phyloP scores from a whole-genome alignment of 2,797 vertebrate genomes.

The Momotus momota region DNA sequence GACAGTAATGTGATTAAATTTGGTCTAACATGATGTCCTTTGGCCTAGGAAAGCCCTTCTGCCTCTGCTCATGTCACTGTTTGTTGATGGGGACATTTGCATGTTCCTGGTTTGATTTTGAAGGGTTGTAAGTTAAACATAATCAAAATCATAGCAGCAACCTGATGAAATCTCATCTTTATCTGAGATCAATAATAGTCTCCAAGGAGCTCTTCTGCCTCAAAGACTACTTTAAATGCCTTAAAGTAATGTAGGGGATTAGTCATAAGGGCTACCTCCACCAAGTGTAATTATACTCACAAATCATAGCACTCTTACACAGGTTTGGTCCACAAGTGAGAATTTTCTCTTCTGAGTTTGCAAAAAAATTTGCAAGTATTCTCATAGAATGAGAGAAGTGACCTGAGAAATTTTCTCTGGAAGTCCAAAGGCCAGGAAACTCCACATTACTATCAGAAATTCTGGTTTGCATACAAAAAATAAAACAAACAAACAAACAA shows the following conservation, averaged over 20 bases:
- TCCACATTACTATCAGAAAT: not conserved
- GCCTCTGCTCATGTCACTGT: not conserved
- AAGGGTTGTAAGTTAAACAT: not conserved
- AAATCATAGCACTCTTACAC: not conserved
- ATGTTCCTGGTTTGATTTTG: not conserved
- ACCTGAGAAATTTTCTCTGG: not conserved
- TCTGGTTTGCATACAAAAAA: not conserved
- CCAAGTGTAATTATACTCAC: not conserved
- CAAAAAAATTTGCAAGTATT: not conserved
- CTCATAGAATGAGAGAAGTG: not conserved
- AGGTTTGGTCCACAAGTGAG: not conserved
- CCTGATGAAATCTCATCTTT: not conserved
- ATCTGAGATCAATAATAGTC: not conserved
- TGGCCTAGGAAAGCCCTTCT: not conserved
- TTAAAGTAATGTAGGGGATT: not conserved
- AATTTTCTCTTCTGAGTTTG: not conserved
- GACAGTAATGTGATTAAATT: not conserved
- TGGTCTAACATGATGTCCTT: not conserved
- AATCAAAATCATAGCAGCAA: not conserved
- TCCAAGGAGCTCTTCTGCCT: not conserved
- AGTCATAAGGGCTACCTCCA: not conserved
- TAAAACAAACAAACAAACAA: no score
- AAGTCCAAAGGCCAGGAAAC: not conserved
- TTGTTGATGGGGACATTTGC: not conserved
- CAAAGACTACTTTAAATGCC: not conserved